phyloP scores from a whole-genome alignment of 2,888 invertebrate genomes.

The Dicyrtoma fusca region DNA sequence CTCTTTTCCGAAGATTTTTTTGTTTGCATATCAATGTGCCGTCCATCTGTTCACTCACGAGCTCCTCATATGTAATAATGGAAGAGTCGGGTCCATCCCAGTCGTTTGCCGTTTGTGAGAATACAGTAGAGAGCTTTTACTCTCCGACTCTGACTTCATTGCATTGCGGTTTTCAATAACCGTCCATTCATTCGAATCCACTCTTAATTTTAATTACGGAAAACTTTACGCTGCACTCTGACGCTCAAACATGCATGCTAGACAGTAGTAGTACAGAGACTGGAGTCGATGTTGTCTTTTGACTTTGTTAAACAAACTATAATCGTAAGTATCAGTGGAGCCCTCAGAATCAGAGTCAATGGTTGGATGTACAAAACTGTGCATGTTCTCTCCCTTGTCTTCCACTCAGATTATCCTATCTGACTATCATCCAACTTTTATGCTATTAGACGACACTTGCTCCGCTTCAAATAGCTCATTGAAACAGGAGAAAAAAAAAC shows the following conservation, averaged over 20 bases:
- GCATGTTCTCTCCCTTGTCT: background rate
- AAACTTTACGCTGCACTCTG: slow-evolving; percentile 12
- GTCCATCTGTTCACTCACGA: slow-evolving; percentile 56
- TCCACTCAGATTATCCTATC: slow-evolving; percentile 13
- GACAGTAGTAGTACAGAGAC: background rate
- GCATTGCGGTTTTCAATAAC: slow-evolving; percentile 47
- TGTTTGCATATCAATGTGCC: slow-evolving; percentile 52
- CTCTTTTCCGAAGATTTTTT: slow-evolving; percentile 30
- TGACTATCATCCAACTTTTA: slow-evolving; percentile 25
- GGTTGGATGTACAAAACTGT: background rate
- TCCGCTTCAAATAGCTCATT: slow-evolving; percentile 30
- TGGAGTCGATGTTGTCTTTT: background rate
- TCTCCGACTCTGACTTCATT: slow-evolving; percentile 31
- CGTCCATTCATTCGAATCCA: slow-evolving; percentile 36
- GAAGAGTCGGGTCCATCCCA: slow-evolving; percentile 13
- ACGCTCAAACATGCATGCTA: too few relatives aligned
- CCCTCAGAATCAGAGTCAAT: background rate
- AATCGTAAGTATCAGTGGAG: too few relatives aligned
- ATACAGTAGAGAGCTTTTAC: slow-evolving; percentile 3
- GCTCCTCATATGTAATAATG: slow-evolving; percentile 21
- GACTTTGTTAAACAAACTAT: too few relatives aligned
- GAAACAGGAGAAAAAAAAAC: slow-evolving; percentile 18
- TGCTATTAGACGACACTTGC: slow-evolving; percentile 34
- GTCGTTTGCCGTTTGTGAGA: slow-evolving; percentile 18
- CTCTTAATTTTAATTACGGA: slow-evolving; percentile 33